phyloP scores from a whole-genome alignment of 2,888 invertebrate genomes.

The Hypena proboscidalis region DNA sequence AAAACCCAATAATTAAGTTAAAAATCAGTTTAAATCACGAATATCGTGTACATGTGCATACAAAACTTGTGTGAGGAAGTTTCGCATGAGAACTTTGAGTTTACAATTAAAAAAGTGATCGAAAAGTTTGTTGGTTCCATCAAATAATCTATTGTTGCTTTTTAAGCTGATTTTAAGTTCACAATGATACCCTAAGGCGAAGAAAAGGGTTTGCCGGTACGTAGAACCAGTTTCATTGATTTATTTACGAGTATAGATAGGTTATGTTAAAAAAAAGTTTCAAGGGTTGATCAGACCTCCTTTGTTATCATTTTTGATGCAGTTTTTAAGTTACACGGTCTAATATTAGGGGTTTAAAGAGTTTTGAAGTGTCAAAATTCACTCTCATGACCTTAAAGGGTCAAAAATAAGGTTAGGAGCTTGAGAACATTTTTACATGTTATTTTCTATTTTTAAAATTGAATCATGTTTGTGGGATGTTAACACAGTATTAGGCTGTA shows the following conservation, averaged over 20 bases:
- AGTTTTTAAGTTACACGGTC: constrained; percentile 6
- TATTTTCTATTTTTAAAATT: neutral
- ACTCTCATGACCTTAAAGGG: constrained; percentile 37
- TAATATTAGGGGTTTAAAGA: constrained; percentile 2
- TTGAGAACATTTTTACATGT: constrained; percentile 23
- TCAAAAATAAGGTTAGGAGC: constrained; percentile 13
- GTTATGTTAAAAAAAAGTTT: constrained; percentile 47
- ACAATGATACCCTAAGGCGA: constrained; percentile 41
- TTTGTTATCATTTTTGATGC: constrained; percentile 25
- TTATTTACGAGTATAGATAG: constrained; percentile 57
- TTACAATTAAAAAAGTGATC: constrained; percentile 21
- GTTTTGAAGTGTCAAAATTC: constrained; percentile 4
- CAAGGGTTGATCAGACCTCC: constrained; percentile 18
- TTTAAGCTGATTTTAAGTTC: constrained; percentile 33
- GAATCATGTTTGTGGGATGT: no score
- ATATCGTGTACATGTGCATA: constrained; percentile 15
- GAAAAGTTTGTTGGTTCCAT: constrained; percentile 23
- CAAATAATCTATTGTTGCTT: constrained; percentile 35
- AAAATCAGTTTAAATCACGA: constrained; percentile 7
- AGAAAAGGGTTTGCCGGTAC: constrained; percentile 54
- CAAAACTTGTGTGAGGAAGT: constrained; percentile 21
- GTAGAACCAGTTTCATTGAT: constrained; percentile 61
- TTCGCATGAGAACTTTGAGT: constrained; percentile 47
- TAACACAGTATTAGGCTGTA: no score
- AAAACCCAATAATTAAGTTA: constrained; percentile 3